Evolutionary conservation across 1,140 invertebrate genomes (phyloP), one percentile per base, ranked within the genome.

Genomic region (Nephotettix cincticeps): DNA sequence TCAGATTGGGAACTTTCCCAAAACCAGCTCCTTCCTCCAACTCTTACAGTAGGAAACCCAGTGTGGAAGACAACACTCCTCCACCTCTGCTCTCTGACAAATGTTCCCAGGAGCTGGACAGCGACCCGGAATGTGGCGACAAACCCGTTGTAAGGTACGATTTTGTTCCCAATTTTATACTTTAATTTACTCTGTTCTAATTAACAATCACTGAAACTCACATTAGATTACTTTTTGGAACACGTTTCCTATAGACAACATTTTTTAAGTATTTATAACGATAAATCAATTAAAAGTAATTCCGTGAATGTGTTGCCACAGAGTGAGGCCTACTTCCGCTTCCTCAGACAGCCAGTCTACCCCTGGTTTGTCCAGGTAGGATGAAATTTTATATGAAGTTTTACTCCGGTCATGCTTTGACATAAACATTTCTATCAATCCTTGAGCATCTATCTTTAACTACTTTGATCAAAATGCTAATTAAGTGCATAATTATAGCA

Each of bases 71-170:
- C 36, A 67, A 27, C 21, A 43, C 69, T 9, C 68, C 47, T 63
- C 58, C 68, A 25, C 19, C 68, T 21, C 56, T 36, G 25, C 11
- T 51, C 28, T 56, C 69, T 40, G 54, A 40, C 21, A 29, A 56
- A 47, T 70, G 69, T 68, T 54, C 66, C 2, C 43, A 68, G 30
- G 36, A 29, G 32, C 68, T 58, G 4, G 68, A 69, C 51, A 69
- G 32, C 32, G 51, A 70, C 21, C 76, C 79, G 71, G 82, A 82
- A 74, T 83, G 82, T 82, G 82, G 82, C 79, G 82, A 83, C 78
- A 83, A 83, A 74, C 81, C 81, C 65, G 81, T 79, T 80, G 63
- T 75, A 69, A 83, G 82, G 82, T 83, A 83, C 75, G 74, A 43
- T 61, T 17, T 61, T 11, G 21, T 70, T 32, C 32, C 51, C 27